Evolutionary conservation across 2,797 vertebrate genomes (phyloP).

Genomic region (Hylomyscus alleni): DNA sequence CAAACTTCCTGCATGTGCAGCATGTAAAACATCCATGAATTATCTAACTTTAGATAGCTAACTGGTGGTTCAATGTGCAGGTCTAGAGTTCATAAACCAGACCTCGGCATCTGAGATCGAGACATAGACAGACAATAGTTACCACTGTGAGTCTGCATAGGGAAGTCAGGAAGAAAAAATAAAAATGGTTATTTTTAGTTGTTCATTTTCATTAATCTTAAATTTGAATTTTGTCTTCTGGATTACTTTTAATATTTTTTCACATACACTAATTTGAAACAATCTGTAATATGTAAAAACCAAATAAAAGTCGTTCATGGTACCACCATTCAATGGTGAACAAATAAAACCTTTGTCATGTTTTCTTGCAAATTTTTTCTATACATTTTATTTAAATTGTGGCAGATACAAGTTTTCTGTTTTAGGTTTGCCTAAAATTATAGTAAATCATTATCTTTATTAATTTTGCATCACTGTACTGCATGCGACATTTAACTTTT

Average conservation of each 20-base stretch:
- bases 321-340: neutral
- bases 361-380: neutral
- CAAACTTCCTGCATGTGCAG: neutral
- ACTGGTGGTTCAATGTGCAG: neutral
- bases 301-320: neutral
- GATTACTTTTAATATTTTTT: neutral
- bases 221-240: neutral
- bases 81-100: neutral
- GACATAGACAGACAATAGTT: neutral
- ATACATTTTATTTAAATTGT: neutral
- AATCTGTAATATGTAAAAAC: neutral
- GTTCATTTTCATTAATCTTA: neutral
- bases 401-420: neutral
- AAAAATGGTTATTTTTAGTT: neutral
- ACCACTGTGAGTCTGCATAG: neutral
- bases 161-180: neutral
- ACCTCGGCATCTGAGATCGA: neutral
- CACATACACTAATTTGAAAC: neutral
- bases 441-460: neutral
- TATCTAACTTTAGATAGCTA: neutral
- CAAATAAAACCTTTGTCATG: neutral
- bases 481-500: neutral
- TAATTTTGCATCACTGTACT: neutral
- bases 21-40: neutral
- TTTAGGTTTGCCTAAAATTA: conserved; percentile 14